phyloP scores from a whole-genome alignment of 1,140 invertebrate genomes.

The Drosophila persimilis region DNA sequence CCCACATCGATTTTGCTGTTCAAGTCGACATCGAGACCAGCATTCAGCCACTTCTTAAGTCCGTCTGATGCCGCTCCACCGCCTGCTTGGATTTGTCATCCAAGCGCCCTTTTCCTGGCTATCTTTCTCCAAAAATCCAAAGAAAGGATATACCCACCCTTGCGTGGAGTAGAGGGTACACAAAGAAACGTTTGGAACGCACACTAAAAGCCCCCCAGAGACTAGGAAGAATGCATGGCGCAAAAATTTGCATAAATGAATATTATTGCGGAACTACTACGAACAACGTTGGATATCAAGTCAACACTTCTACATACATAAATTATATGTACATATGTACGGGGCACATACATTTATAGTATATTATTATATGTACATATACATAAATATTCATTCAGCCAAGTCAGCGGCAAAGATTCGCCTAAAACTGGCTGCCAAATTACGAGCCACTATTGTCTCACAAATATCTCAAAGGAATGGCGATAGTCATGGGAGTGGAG shows the following conservation, averaged over 20 bases:
- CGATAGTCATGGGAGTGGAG: slow-evolving; percentile 10
- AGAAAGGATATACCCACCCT: no score
- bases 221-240: slow-evolving; percentile 50
- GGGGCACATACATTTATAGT: slow-evolving; percentile 3
- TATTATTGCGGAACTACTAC: slow-evolving; percentile 72
- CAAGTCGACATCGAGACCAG: slow-evolving; percentile 87
- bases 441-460: slow-evolving; percentile 44
- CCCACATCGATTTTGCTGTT: slow-evolving; percentile 88
- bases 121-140: no score
- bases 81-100: slow-evolving; percentile 85
- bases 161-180: neutral
- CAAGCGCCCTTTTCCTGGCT: no score
- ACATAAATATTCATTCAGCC: slow-evolving; percentile 58
- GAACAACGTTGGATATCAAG: slow-evolving; percentile 8
- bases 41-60: slow-evolving; percentile 96
- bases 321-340: neutral
- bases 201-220: slow-evolving; percentile 10
- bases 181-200: slow-evolving; percentile 27
- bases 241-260: slow-evolving; percentile 75
- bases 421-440: slow-evolving; percentile 56
- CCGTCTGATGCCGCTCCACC: slow-evolving; percentile 90
- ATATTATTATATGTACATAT: slow-evolving; percentile 11
- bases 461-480: slow-evolving; percentile 12
- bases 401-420: slow-evolving; percentile 37
- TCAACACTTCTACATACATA: slow-evolving; percentile 24